Evolutionary conservation across 1,140 invertebrate genomes (phyloP), one percentile per base, ranked within the genome.

Genomic region (Brachionus manjavacas): DNA sequence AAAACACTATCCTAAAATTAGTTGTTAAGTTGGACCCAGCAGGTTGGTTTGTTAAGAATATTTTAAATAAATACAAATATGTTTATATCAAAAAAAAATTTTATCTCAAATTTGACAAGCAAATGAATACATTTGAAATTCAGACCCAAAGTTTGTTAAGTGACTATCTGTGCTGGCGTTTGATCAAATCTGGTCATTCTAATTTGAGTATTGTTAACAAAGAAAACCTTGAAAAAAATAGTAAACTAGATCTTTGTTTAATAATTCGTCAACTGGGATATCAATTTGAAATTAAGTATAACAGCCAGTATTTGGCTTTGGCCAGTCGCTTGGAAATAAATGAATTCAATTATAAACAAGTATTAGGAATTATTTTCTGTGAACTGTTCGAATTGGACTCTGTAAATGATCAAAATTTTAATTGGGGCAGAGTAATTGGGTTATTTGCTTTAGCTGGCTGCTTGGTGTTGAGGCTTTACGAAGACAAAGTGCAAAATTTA

Each of bases 221-320:
- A 76, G 23, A 20, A 12, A 76, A 76, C 20, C 23, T 76, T 25
- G 11, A 9, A 12, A 76, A 52, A n/a, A 76, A 76, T 49, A 76
- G 25, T 28, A 16, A 31, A 4, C 12, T 49, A 25, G 25, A 76
- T 1, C 4, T 76, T 1, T 76, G 72, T 49, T 31, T 76, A 7
- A 28, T 76, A 0, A 76, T 76, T 4, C 72, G 72, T 12, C 72
- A 76, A 76, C 20, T 49, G 3, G 72, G 25, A 9, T 76, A 76
- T n/a, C 41, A 76, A 76, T 76, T 76, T 4, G 72, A 76, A 49
- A 76, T n/a, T 49, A 23, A 25, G 28, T 76, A 76, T 31, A 49
- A 76, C 43, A 12, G 3, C 9, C 41, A 76, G 12, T 76, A 76
- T 49, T 76, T 76, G 46, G 12, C 39, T 49, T 9, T 76, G 1